Evolutionary conservation across 2,797 vertebrate genomes (phyloP).

Genomic region (Ctenosaura bakeri): DNA sequence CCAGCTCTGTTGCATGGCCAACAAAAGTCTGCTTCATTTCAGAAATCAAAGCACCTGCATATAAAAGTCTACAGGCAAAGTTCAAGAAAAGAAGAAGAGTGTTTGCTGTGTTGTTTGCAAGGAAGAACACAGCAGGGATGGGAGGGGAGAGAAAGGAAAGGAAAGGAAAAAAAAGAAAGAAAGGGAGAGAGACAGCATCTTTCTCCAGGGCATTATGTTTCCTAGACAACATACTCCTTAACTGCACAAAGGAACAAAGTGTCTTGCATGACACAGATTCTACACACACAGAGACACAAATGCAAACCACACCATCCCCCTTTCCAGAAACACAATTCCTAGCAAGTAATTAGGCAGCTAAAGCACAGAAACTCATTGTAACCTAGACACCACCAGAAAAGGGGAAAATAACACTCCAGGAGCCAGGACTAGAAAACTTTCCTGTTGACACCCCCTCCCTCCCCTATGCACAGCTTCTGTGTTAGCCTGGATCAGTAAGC

Average conservation of each 20-base stretch:
- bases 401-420: background rate
- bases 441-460: background rate
- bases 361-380: constrained; percentile 45
- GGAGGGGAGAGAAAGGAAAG: constrained; percentile 39
- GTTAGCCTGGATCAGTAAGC: background rate
- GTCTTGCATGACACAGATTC: constrained; percentile 58
- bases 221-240: constrained; percentile 73
- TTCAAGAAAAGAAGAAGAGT: constrained; percentile 4
- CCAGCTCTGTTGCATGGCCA: background rate
- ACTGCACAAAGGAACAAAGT: constrained; percentile 60
- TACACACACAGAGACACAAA: constrained; percentile 14
- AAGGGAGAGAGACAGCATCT: constrained; percentile 40
- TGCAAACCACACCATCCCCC: constrained; percentile 28
- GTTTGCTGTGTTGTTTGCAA: background rate
- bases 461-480: background rate
- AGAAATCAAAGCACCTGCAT: background rate
- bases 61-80: background rate
- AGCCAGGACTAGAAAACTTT: constrained; percentile 12
- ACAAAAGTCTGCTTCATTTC: background rate
- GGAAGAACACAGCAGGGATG: background rate
- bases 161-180: background rate
- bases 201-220: constrained; percentile 71
- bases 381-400: constrained; percentile 32
- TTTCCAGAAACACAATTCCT: constrained; percentile 39
- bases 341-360: constrained; percentile 31